These are phyloP conservation scores for Bembecia ichneumoniformis DNA, from an alignment of 2,888 invertebrate species.

Conservation along the genomic window DNA sequence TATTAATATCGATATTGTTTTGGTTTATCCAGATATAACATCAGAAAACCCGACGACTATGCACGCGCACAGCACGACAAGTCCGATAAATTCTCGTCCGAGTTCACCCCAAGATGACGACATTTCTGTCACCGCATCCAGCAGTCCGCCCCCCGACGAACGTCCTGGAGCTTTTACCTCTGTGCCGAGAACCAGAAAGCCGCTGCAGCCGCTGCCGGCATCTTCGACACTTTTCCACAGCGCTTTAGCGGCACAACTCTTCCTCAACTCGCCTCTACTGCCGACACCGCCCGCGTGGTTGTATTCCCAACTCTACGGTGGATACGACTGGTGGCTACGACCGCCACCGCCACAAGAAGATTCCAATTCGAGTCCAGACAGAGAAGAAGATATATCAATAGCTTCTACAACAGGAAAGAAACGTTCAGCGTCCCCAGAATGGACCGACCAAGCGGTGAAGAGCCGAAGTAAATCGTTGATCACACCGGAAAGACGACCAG, in stretches of 20 bases:
- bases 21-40: constrained; percentile 35
- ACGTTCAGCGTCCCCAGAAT: constrained; percentile 68
- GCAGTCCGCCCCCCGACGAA: constrained; percentile 64
- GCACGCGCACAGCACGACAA: constrained; percentile 80
- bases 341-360: constrained; percentile 58
- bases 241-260: constrained; percentile 77
- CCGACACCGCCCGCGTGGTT: constrained; percentile 85
- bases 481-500: constrained; percentile 63
- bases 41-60: constrained; percentile 58
- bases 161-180: constrained; percentile 71
- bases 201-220: constrained; percentile 55
- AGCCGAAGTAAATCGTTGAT: constrained; percentile 59
- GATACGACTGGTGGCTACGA: constrained; percentile 79
- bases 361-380: constrained; percentile 54
- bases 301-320: constrained; percentile 82
- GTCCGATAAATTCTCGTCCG: constrained; percentile 76
- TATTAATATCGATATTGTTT: not conserved
- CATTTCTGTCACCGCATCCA: constrained; percentile 76
- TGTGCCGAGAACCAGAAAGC: constrained; percentile 57
- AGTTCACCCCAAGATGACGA: constrained; percentile 73
- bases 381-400: constrained; percentile 47
- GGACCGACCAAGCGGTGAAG: constrained; percentile 55
- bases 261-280: constrained; percentile 80
- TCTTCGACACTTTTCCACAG: constrained; percentile 65
- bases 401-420: constrained; percentile 59